Conservation (phyloP, 2,888 invertebrate genomes). For the Reticulitermes lucifugus region DNA sequence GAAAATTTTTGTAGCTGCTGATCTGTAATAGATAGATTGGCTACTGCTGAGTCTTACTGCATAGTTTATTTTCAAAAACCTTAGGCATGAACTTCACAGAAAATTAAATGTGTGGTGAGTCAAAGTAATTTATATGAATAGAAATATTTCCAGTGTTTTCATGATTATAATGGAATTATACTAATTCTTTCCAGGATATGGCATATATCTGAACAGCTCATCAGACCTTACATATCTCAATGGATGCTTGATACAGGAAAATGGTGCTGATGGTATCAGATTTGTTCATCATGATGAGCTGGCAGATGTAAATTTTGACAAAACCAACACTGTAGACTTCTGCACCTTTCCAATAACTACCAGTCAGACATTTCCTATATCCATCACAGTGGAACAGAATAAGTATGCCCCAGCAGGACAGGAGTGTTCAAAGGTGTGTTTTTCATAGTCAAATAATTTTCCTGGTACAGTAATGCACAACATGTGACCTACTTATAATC, state of each 20-base stretch:
- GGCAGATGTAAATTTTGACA: conserved; percentile 79
- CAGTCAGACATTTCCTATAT: conserved; percentile 89
- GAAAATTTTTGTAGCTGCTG: too few relatives aligned
- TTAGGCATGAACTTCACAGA: too few relatives aligned
- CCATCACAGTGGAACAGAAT: conserved; percentile 84
- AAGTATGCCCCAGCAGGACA: conserved; percentile 76
- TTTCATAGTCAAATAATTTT: not conserved
- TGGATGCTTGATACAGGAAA: conserved; percentile 82
- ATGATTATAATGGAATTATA: not conserved
- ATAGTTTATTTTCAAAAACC: too few relatives aligned
- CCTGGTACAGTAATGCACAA: too few relatives aligned
- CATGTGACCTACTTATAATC: too few relatives aligned
- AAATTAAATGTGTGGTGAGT: too few relatives aligned
- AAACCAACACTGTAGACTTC: conserved; percentile 83
- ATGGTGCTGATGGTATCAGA: conserved; percentile 91
- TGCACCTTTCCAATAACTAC: conserved; percentile 86
- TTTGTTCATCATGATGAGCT: conserved; percentile 85
- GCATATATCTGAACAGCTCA: conserved; percentile 90
- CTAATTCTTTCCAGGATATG: conserved; percentile 74
- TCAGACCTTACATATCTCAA: conserved; percentile 84
- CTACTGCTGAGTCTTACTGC: too few relatives aligned
- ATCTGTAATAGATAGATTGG: too few relatives aligned
- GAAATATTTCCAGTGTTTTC: too few relatives aligned
- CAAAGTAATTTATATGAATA: too few relatives aligned
- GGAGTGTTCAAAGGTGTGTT: conserved; percentile 76